Evolutionary conservation across 1,140 invertebrate species (phyloP), one percentile per base, ranked within the genome.

Genomic region (Mya arenaria): DNA sequence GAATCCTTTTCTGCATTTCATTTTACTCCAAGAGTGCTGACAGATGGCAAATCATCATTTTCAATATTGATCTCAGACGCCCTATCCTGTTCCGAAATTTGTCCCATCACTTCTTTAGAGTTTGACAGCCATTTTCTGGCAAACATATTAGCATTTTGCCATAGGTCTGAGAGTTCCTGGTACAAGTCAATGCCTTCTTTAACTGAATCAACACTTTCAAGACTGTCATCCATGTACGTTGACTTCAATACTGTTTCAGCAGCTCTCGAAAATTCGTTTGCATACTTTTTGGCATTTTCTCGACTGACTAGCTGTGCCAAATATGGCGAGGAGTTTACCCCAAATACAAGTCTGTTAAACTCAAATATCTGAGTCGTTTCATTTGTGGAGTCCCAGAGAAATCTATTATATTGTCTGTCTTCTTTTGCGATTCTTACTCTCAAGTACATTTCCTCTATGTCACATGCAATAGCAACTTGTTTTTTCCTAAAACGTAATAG

Each of bases 401-500:
- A 83, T 73, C 68, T 17, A 28, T 81, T 68, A 44, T 60, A 74
- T 5, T 25, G 15, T 62, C 73, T 63, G 41, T 85, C 74, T 15
- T 65, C n/a, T 17, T 0, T 13, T 15, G 39, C 6, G 8, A 83
- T 69, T 13, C 55, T 58, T 4, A 85, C 75, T 58, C 41, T 58
- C 2, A 84, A 23, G 60, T 82, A 84, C 73, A 82, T 82, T 75
- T 86, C 60, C 19, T 34, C 55, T 30, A 85, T 83, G 23, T 85
- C 80, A 41, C 72, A 82, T 6, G 69, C 72, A 1, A 86, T 32
- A 6, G 86, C 86, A 19, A 89, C 69, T 28, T 48, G 28, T 0
- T 78, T 37, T 25, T 58, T 63, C 39, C 87, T 71, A 73, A 89
- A 89, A n/a, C 84, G 48, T 0, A 87, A 25, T 15, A 90, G 58